These are phyloP conservation scores for Orthosia cruda DNA, from an alignment of 2,888 invertebrate genomes.

Conservation along the genomic window DNA sequence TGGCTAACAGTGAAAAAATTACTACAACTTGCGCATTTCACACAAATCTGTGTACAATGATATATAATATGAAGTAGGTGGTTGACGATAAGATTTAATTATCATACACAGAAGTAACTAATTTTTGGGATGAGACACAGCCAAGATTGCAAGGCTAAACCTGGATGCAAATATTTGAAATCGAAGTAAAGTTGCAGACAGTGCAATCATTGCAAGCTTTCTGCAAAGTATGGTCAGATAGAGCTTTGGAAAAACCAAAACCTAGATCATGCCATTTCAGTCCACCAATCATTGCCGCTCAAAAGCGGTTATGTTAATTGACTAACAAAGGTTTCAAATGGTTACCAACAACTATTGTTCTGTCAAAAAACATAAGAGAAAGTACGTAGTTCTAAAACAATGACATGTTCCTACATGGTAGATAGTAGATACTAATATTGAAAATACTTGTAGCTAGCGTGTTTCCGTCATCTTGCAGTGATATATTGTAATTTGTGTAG, in stretches of 20 bases:
- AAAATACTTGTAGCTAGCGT: background rate
- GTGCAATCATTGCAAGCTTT: no score
- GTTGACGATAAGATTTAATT: no score
- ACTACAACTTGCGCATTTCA: background rate
- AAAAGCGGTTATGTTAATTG: conserved; percentile 49
- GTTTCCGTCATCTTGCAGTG: background rate
- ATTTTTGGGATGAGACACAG: background rate
- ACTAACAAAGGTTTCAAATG: conserved; percentile 12
- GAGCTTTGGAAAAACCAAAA: background rate
- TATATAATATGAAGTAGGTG: background rate
- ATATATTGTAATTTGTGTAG: no score
- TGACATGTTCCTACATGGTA: conserved; percentile 6
- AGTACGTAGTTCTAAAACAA: conserved; percentile 37
- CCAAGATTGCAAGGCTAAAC: background rate
- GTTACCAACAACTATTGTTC: conserved; percentile 46
- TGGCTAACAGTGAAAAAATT: background rate
- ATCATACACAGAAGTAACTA: background rate
- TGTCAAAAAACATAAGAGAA: conserved; percentile 56
- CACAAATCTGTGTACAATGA: background rate
- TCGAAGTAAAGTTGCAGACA: background rate
- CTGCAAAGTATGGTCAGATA: no score
- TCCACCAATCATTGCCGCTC: background rate
- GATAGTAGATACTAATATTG: conserved; percentile 6
- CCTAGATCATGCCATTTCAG: background rate
- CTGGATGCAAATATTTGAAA: background rate